These are phyloP conservation scores for Orussus abietinus DNA, from an alignment of 1,140 invertebrate genomes.

Conservation along the genomic window DNA sequence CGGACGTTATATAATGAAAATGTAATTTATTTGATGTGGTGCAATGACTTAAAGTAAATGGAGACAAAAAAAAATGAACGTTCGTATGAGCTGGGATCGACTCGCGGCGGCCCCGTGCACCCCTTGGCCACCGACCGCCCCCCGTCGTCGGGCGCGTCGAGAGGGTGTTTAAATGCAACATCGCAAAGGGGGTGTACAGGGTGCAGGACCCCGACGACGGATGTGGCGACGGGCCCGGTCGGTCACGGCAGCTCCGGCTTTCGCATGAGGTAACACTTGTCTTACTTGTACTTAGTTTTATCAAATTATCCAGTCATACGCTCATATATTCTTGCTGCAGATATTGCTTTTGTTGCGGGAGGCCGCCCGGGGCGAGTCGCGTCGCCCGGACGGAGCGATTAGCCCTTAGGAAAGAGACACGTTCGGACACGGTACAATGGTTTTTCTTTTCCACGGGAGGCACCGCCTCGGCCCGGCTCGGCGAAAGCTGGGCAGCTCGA, in stretches of 20 bases:
- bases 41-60: slow-evolving; percentile 59
- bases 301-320: slow-evolving; percentile 57
- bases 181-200: slow-evolving; percentile 42
- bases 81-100: slow-evolving; percentile 54
- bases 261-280: slow-evolving; percentile 56
- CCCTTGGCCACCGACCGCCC: no score
- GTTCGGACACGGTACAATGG: no score
- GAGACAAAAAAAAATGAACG: slow-evolving; percentile 56
- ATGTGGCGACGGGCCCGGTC: slow-evolving; percentile 33
- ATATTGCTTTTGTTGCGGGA: no score
- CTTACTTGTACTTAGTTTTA: slow-evolving; percentile 58
- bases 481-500: not conserved
- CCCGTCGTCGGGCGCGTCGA: no score
- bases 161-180: slow-evolving; percentile 48
- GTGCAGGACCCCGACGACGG: slow-evolving; percentile 29
- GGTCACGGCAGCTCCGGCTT: slow-evolving; percentile 39
- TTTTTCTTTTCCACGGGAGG: no score
- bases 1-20: slow-evolving; percentile 52
- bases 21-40: slow-evolving; percentile 59
- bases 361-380: no score
- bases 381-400: slow-evolving; percentile 32
- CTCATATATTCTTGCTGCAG: slow-evolving; percentile 50
- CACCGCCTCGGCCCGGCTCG: no score
- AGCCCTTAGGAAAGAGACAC: slow-evolving; percentile 36
- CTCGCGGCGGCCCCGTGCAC: slow-evolving; percentile 44